Conservation (phyloP, 2,888 invertebrate genomes). For the Dromius quadrimaculatus region DNA sequence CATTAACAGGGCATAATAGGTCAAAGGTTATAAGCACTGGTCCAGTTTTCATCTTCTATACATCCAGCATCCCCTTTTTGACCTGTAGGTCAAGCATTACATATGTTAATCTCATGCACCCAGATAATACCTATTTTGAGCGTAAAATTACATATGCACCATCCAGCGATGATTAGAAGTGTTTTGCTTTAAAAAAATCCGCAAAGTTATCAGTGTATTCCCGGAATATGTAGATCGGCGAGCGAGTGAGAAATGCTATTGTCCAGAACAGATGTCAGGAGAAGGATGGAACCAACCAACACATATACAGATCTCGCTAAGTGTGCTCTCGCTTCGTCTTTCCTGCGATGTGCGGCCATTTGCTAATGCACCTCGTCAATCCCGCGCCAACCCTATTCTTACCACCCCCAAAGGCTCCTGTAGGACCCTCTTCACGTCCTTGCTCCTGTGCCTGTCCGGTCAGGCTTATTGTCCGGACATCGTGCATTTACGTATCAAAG, state of each 20-base stretch:
- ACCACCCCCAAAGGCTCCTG: conserved; percentile 57
- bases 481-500: conserved; percentile 53
- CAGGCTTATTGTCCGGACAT: conserved; percentile 59
- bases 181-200: no score
- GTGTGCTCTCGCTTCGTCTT: conserved; percentile 47
- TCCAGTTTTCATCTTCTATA: conserved; percentile 45
- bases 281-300: conserved; percentile 50
- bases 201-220: conserved; percentile 38
- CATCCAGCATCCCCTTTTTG: conserved; percentile 18
- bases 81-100: conserved; percentile 26
- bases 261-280: conserved; percentile 63
- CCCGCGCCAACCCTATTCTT: conserved; percentile 58
- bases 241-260: conserved; percentile 62
- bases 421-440: conserved; percentile 58
- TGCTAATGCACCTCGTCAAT: conserved; percentile 66
- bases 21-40: conserved; percentile 24
- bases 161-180: no score
- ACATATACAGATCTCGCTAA: conserved; percentile 44
- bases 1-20: no score
- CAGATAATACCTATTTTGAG: no score
- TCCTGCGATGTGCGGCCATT: conserved; percentile 58
- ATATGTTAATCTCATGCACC: neutral
- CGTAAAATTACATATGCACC: no score
- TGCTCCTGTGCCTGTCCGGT: conserved; percentile 14
- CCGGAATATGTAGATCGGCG: conserved; percentile 17